Base-by-base conservation (phyloP, 2,888 invertebrate genomes). In the Acheta domesticus region DNA sequence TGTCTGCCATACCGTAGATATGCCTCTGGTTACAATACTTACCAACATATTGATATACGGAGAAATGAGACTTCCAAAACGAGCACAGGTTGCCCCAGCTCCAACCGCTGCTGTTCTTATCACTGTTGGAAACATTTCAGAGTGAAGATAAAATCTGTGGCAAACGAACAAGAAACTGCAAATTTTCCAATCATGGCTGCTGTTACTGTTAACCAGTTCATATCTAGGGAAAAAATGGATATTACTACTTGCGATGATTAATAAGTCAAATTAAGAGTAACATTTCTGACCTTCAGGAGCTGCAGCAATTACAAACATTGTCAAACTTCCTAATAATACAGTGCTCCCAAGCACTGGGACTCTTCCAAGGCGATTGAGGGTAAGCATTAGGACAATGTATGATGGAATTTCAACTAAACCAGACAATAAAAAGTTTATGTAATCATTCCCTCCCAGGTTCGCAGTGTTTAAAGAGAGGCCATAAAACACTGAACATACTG, bases 351-450 rank as follows among this genome's bases (percentile, higher is more conserved):
- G 62, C 16, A 62, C n/a, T 62, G 62, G 62, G 14, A 62, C 62
- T 62, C 62, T 14, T n/a, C 93, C 93, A 90, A 91, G 92, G 78
- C 90, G 88, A 84, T 94, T 92, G 21, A 94, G 87, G 8, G 92
- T 91, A 12, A 92, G 86, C 21, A 92, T 86, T 49, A 92, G 86
- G 84, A 93, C 89, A 2, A 89, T 87, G 84, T 93, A 93, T 0
- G 92, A 93, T 1, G 94, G 93, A 81, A 93, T 89, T 87, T 94
- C 94, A 1, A 94, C 92, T 19, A 91, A 88, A 8, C 93, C 94
- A 12, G 92, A 91, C 82, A 94, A 90, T 11, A 92, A 88, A 85
- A 93, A 94, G 86, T 93, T 94, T 19, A 93, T 83, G 83, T 92
- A 87, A 78, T 85, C 85, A 80, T 87, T 86, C 21, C 86, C 86